Evolutionary conservation across 2,113 vertebrate species (phyloP).

Genomic region (Prunella himalayana): DNA sequence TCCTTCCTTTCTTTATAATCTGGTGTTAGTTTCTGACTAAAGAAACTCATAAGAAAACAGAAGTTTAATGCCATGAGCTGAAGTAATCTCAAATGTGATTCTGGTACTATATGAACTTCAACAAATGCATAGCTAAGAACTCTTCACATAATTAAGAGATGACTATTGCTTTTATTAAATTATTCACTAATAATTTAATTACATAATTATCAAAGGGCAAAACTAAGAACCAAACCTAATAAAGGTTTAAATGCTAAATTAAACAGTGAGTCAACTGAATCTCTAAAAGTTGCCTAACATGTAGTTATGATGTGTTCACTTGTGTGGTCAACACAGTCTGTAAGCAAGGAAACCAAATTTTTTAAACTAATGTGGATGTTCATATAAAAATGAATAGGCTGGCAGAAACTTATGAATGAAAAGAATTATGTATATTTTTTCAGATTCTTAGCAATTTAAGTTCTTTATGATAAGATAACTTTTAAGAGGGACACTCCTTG

Average conservation of each 20-base stretch:
- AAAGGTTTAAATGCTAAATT: neutral
- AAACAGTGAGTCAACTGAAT: neutral
- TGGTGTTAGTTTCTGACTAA: neutral
- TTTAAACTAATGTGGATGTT: neutral
- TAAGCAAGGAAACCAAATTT: neutral
- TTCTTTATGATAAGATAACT: neutral
- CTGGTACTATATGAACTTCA: neutral
- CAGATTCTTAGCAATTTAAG: neutral
- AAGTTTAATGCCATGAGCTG: neutral
- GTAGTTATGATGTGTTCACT: neutral
- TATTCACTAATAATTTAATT: neutral
- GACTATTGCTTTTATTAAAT: neutral
- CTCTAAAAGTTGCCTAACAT: neutral
- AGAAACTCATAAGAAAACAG: neutral
- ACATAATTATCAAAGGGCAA: neutral
- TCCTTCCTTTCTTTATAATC: neutral
- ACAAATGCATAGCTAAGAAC: neutral
- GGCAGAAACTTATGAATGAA: neutral
- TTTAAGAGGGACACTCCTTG: neutral
- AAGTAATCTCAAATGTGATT: neutral
- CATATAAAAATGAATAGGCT: neutral
- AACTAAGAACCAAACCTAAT: neutral
- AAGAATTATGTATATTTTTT: neutral
- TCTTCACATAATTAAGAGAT: neutral
- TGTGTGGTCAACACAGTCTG: neutral